Evolutionary conservation across 1,140 invertebrate species (phyloP).

Genomic region (Babylonia areolata): DNA sequence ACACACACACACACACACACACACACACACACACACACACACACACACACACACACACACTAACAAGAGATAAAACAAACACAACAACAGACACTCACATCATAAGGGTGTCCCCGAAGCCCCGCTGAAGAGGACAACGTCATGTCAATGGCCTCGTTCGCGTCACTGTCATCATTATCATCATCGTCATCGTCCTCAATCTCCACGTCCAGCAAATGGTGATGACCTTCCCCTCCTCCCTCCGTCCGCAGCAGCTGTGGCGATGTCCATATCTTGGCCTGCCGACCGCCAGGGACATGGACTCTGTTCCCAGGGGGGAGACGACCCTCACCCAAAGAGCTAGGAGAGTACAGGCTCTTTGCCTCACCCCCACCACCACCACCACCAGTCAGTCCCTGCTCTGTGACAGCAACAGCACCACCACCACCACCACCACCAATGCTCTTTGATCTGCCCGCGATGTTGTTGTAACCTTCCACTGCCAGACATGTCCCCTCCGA

Average conservation of each 20-base stretch:
- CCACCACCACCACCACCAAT: background rate
- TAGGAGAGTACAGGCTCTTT: no score
- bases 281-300: no score
- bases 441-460: background rate
- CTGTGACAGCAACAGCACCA: background rate
- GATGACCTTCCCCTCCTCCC: background rate
- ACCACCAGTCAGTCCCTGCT: background rate
- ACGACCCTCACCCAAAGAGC: no score
- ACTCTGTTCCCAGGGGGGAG: no score
- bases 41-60: no score
- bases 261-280: no score
- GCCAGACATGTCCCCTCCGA: no score
- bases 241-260: background rate
- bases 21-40: no score
- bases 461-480: background rate
- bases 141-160: conserved; percentile 13
- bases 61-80: background rate
- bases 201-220: no score
- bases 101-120: no score
- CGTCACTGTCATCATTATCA: background rate
- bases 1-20: no score
- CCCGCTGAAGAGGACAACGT: background rate
- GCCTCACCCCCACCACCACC: background rate
- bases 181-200: background rate
- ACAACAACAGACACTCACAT: background rate